These are phyloP conservation scores for Ciconia nigra DNA, from an alignment of 2,797 vertebrate species.

Conservation along the genomic window DNA sequence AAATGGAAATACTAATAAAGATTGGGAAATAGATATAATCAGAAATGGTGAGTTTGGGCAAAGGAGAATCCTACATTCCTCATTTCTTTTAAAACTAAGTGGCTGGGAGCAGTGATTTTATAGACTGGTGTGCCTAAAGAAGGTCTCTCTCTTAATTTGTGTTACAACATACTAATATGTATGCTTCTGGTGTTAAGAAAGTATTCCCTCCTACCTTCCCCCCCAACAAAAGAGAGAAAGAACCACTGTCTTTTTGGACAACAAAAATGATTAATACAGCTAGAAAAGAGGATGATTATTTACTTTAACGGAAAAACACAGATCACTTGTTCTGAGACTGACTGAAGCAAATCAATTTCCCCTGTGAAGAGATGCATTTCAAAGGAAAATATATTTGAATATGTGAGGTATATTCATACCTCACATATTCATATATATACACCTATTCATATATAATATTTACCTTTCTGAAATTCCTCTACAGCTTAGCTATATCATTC, in stretches of 20 bases:
- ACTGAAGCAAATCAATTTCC: background rate
- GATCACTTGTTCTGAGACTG: background rate
- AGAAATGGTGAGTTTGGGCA: background rate
- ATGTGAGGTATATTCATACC: background rate
- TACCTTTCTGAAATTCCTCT: background rate
- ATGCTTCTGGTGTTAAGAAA: background rate
- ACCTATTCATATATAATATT: background rate
- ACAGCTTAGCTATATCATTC: background rate
- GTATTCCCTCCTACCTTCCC: rapidly evolving
- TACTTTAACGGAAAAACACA: background rate
- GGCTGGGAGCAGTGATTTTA: background rate
- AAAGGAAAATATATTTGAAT: background rate
- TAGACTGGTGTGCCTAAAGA: background rate
- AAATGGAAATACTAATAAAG: background rate
- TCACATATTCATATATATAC: background rate
- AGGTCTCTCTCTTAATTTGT: background rate
- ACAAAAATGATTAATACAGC: background rate
- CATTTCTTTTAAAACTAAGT: background rate
- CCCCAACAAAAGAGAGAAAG: background rate
- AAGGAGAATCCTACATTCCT: background rate
- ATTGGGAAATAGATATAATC: background rate
- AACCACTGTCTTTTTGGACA: background rate
- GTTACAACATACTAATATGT: no score
- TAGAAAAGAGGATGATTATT: background rate
- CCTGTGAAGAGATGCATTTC: background rate